A percentile compares a stretch with the other conserved stretches of the same genome.
Conservation (phyloP, 1,140 invertebrate species). For the Latrodectus geometricus region DNA sequence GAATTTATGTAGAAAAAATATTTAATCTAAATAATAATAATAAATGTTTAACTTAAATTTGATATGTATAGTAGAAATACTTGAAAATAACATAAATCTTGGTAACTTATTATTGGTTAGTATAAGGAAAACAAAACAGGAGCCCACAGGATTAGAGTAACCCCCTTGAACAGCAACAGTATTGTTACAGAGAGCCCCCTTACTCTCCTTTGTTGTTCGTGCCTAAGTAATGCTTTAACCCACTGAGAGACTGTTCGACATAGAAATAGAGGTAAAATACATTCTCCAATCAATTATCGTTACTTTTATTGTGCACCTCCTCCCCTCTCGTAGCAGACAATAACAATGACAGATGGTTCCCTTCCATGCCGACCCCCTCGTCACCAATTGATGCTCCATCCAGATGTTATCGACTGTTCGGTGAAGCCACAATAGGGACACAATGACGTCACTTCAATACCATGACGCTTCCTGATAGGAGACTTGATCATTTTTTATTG, state of each 20-base stretch:
- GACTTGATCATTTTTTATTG: background rate
- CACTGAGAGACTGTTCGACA: background rate
- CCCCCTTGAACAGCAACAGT: too few relatives aligned
- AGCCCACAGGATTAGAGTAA: too few relatives aligned
- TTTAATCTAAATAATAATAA: too few relatives aligned
- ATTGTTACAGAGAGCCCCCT: too few relatives aligned
- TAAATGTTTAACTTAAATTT: too few relatives aligned
- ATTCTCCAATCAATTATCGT: conserved; percentile 55
- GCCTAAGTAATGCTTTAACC: background rate
- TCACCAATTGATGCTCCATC: background rate
- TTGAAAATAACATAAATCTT: too few relatives aligned
- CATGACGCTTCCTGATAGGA: conserved; percentile 9
- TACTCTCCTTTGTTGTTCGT: too few relatives aligned
- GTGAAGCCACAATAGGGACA: conserved; percentile 44
- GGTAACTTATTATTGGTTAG: too few relatives aligned
- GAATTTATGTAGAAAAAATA: too few relatives aligned
- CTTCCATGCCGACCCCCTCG: background rate
- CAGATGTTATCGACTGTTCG: conserved; percentile 52
- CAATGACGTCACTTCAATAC: conserved; percentile 38
- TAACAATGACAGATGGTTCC: conserved; percentile 46
- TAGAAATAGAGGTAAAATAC: conserved; percentile 6
- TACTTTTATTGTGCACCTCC: conserved; percentile 31
- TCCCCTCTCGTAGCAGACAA: conserved; percentile 29
- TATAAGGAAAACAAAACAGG: too few relatives aligned
- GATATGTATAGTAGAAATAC: too few relatives aligned